Evolutionary conservation across 2,888 invertebrate genomes (phyloP), one percentile per base, ranked within the genome.

Genomic region (Drosophila niveifrons): DNA sequence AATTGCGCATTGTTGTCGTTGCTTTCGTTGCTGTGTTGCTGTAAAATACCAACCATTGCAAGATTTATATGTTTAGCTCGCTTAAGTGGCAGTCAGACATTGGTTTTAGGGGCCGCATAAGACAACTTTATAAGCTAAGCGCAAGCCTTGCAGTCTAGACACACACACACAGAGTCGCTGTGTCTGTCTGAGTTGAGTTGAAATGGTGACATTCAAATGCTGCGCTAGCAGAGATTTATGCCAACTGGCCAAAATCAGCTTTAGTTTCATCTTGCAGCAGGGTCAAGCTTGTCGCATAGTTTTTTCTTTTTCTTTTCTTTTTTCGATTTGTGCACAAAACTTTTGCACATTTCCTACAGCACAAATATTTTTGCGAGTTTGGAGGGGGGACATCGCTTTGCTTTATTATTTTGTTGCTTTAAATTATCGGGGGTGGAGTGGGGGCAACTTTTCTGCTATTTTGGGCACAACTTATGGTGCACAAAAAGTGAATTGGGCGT

Each of bases 41-140:
- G 61, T 55, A 58, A 83, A 84, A 87, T 85, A 72, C 77, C 84
- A 81, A 70, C 68, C 85, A 84, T 88, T 77, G 77, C 79, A 64
- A 81, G 89, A 88, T 85, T 85, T 85, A 85, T 85, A 88, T 76
- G 84, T 84, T 89, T 72, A 83, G 89, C 68, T 76, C 72, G 74
- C 78, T 85, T 88, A 88, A 88, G 86, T 82, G 83, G 69, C 85
- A 83, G 82, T 75, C 88, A 82, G 88, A 85, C 83, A 85, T 83
- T 83, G 88, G 82, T 88, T 88, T 82, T 79, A 28, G 72, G 82
- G 79, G 63, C 53, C 57, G 58, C 59, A 56, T 65, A 82, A 82
- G 88, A 85, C 80, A 77, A 82, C 68, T 85, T 72, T 88, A 82
- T 82, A 85, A 78, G 83, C 62, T 68, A 66, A 62, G 66, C 77